Conservation (phyloP, 2,888 invertebrate genomes). For the Epinotia brunnichana region DNA sequence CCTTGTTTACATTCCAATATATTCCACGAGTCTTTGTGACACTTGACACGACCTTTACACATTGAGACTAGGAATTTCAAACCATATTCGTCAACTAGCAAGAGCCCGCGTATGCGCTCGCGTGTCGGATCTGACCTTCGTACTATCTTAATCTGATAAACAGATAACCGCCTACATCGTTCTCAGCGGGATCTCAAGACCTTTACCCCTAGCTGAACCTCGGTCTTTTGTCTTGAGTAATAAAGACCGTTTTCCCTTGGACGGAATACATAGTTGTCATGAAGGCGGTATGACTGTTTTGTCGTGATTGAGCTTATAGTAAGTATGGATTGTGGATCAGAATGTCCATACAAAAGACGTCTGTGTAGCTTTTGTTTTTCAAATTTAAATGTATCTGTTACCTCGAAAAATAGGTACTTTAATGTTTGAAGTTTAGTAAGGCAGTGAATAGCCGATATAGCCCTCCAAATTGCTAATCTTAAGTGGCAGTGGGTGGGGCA, state of each 20-base stretch:
- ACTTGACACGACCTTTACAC: constrained; percentile 45
- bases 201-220: constrained; percentile 52
- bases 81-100: constrained; percentile 63
- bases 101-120: constrained; percentile 65
- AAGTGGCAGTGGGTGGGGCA: too few species aligned
- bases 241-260: constrained; percentile 55
- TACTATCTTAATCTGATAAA: constrained; percentile 76
- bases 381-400: not conserved
- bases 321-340: constrained; percentile 28
- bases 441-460: too few species aligned
- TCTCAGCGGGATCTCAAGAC: constrained; percentile 70
- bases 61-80: constrained; percentile 51
- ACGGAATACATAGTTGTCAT: constrained; percentile 63
- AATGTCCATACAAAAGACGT: constrained; percentile 18
- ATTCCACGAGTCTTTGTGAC: constrained; percentile 26
- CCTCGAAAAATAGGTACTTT: not conserved
- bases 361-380: constrained; percentile 10
- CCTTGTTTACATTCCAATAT: constrained; percentile 5
- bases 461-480: too few species aligned
- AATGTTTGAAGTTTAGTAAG: not conserved
- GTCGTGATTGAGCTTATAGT: constrained; percentile 68
- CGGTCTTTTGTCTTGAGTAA: constrained; percentile 49
- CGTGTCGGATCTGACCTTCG: constrained; percentile 77
- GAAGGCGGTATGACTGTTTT: constrained; percentile 67
- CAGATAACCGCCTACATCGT: constrained; percentile 77